These are phyloP conservation scores for Alexandromys fortis DNA, from an alignment of 2,113 vertebrate species.

Conservation along the genomic window DNA sequence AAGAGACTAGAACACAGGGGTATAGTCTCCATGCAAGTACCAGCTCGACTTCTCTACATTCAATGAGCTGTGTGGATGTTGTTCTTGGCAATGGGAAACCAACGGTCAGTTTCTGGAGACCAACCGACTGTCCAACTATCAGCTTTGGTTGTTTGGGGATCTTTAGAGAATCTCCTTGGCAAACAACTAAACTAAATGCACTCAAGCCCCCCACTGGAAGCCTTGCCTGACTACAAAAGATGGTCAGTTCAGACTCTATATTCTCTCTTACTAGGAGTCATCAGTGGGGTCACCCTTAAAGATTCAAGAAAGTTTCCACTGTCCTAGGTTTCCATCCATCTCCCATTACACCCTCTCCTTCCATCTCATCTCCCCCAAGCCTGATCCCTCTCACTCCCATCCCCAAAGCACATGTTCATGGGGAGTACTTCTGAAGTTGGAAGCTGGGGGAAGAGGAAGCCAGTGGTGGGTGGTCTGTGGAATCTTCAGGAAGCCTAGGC, in stretches of 20 bases:
- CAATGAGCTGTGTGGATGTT: not conserved
- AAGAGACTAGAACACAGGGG: not conserved
- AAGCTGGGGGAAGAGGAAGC: no score
- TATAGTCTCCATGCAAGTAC: not conserved
- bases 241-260: not conserved
- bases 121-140: not conserved
- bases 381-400: not conserved
- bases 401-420: not conserved
- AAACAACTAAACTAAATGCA: not conserved
- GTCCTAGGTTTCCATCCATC: not conserved
- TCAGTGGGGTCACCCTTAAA: not conserved
- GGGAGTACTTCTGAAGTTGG: no score
- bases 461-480: no score
- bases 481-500: not conserved
- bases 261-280: not conserved
- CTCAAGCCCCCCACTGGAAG: not conserved
- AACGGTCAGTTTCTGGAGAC: not conserved
- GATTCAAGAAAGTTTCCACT: not conserved
- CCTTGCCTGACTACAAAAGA: not conserved
- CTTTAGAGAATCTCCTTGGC: not conserved
- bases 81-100: not conserved
- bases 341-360: not conserved
- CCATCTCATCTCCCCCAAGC: not conserved
- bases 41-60: not conserved
- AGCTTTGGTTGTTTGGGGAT: not conserved